Percentiles rank a stretch among this genome's conserved stretches.
phyloP scores from a whole-genome alignment of 2,113 vertebrate genomes.

The Dasyurus viverrinus region DNA sequence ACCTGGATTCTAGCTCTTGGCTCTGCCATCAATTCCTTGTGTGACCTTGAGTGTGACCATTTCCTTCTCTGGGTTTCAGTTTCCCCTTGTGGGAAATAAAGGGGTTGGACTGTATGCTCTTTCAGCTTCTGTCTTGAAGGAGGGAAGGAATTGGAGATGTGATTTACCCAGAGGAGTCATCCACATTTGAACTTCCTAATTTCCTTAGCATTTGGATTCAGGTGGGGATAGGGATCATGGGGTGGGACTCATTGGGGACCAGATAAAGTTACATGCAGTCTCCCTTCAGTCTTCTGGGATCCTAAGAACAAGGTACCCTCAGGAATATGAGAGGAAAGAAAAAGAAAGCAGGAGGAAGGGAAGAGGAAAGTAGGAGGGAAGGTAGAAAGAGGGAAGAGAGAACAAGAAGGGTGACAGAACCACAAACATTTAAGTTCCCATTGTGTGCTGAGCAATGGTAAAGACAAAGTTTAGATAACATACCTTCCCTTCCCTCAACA shows the following conservation, averaged over 20 bases:
- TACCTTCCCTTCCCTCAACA: not conserved
- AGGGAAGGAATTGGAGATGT: not conserved
- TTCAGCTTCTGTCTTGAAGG: not conserved
- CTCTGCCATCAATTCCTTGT: not conserved
- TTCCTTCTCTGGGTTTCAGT: not conserved
- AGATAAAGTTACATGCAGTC: not conserved
- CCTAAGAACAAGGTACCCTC: not conserved
- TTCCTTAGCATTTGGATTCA: not conserved
- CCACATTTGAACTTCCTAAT: not conserved
- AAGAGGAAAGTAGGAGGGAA: not conserved
- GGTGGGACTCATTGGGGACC: not conserved
- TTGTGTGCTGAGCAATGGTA: not conserved
- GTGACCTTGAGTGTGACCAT: not conserved
- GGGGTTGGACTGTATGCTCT: not conserved
- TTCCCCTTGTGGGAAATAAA: not conserved
- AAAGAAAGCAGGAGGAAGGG: not conserved
- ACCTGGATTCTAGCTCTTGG: not conserved
- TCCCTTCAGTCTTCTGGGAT: not conserved
- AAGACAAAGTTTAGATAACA: not conserved
- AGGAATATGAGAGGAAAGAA: not conserved
- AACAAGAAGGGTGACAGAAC: not conserved
- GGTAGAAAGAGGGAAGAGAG: not conserved
- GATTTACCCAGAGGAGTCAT: not conserved
- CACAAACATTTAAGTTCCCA: not conserved
- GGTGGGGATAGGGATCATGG: not conserved